Percentiles rank a stretch among this genome's conserved stretches.
Evolutionary conservation across 2,888 invertebrate species (phyloP).

Genomic region (Leucoma salicis): DNA sequence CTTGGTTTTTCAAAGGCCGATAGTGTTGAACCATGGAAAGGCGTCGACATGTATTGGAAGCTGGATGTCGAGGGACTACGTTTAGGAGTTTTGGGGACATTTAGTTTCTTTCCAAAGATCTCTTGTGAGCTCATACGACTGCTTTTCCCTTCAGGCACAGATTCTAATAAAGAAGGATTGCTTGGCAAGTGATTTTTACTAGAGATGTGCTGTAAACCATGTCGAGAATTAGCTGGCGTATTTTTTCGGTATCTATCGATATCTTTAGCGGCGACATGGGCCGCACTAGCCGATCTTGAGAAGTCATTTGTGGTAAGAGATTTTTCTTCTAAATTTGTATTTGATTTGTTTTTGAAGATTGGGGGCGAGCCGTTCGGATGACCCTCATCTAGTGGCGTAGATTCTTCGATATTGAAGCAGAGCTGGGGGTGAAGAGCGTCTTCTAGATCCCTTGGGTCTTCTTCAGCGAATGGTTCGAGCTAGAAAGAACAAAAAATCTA

Average conservation of each 20-base stretch:
- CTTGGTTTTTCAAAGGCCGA: conserved; percentile 89
- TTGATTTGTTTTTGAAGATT: conserved; percentile 53
- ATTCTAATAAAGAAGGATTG: conserved; percentile 84
- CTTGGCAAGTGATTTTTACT: conserved; percentile 85
- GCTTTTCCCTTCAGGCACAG: conserved; percentile 85
- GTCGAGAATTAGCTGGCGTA: conserved; percentile 55
- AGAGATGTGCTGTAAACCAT: conserved; percentile 82
- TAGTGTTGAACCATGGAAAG: conserved; percentile 92
- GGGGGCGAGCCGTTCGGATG: conserved; percentile 65
- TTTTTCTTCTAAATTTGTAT: conserved; percentile 46
- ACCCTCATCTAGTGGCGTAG: conserved; percentile 36
- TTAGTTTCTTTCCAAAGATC: conserved; percentile 62
- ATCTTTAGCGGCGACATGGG: conserved; percentile 80
- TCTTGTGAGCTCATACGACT: conserved; percentile 64
- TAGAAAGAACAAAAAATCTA: conserved; percentile 34
- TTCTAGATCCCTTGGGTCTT: conserved; percentile 55
- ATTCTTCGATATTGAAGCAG: conserved; percentile 54
- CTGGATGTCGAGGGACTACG: conserved; percentile 90
- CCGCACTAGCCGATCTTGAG: conserved; percentile 87
- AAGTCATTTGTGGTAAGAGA: conserved; percentile 56
- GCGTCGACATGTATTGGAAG: conserved; percentile 92
- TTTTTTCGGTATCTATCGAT: conserved; percentile 59
- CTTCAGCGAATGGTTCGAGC: conserved; percentile 66
- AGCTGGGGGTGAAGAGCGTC: conserved; percentile 50
- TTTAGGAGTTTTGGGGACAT: conserved; percentile 78